Evolutionary conservation across 2,113 vertebrate genomes (phyloP), one percentile per base, ranked within the genome.

Genomic region (Cyphomyrus discorhynchus): DNA sequence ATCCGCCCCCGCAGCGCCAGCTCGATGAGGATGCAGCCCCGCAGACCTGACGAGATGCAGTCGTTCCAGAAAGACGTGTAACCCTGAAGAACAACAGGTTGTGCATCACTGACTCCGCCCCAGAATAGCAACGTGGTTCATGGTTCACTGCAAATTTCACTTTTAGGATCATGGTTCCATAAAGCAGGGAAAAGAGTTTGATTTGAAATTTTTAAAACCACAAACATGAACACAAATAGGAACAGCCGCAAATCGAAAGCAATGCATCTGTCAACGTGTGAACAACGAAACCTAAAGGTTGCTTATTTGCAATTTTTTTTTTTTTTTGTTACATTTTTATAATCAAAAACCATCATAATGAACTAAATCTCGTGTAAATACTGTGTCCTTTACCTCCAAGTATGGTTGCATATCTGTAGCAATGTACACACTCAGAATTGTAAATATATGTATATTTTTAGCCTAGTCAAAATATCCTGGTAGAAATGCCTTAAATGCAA

Each of bases 1-100:
- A 97, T 94, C 3, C 97, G 95, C 19, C 96, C 96, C 0, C 97
- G 88, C 94, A 97, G 94, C 0, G 95, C 95, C 89, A 97, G 94
- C 88, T 97, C 97, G 5, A 97, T 95, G 7, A 97, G 95, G 91
- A 97, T 97, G 70, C 96, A 96, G 0, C 96, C 95, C 0, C 97
- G 95, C 53, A 97, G 93, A 0, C 97, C 97, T 0, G 96, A 96
- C 0, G 97, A 97, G 94, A 97, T 97, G 94, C 96, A 97, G 94
- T 97, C 97, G 0, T 97, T 97, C 97, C 97, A 97, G 95, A 97
- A 97, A 11, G 97, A 97, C 0, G 96, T 97, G 89, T 97, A 97
- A 86, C 97, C 97, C 96, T 97, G 91, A 13, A 50, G 8, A 42
- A 19, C 42, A 87, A 70, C 6, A n/a, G 85, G 74, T 9, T 17